These are phyloP conservation scores for Rhagium mordax DNA, from an alignment of 2,888 invertebrate species.

Conservation along the genomic window DNA sequence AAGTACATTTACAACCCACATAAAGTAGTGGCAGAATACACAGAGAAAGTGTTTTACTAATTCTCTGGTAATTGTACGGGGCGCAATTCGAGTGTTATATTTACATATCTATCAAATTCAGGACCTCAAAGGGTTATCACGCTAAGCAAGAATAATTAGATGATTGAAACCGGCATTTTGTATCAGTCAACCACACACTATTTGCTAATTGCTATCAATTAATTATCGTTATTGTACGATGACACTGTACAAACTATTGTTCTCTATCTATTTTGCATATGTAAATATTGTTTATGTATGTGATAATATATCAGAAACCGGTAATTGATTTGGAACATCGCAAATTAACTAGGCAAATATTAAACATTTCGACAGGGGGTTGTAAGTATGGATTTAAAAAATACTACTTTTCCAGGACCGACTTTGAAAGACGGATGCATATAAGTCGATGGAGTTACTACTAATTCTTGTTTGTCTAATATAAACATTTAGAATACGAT, in stretches of 20 bases:
- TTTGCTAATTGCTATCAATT: slow-evolving; percentile 69
- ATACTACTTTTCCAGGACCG: no score
- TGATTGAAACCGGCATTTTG: slow-evolving; percentile 70
- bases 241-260: slow-evolving; percentile 64
- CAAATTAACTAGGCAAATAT: background rate
- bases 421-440: no score
- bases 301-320: slow-evolving; percentile 10
- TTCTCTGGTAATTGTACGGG: slow-evolving; percentile 63
- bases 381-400: no score
- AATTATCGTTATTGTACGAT: slow-evolving; percentile 67
- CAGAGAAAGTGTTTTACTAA: slow-evolving; percentile 36
- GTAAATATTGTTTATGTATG: slow-evolving; percentile 51
- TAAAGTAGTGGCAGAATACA: slow-evolving; percentile 13
- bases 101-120: slow-evolving; percentile 69
- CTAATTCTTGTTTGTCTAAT: background rate
- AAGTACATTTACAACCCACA: background rate
- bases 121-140: slow-evolving; percentile 69
- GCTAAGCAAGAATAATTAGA: slow-evolving; percentile 68
- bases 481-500: background rate
- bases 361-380: background rate
- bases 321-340: background rate
- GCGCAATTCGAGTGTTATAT: slow-evolving; percentile 59
- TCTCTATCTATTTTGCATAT: slow-evolving; percentile 60
- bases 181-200: slow-evolving; percentile 70
- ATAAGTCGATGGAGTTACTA: no score